Percentiles rank a stretch among this genome's conserved stretches.
Evolutionary conservation across 2,888 invertebrate species (phyloP).

Genomic region (Calephelis perditalis): DNA sequence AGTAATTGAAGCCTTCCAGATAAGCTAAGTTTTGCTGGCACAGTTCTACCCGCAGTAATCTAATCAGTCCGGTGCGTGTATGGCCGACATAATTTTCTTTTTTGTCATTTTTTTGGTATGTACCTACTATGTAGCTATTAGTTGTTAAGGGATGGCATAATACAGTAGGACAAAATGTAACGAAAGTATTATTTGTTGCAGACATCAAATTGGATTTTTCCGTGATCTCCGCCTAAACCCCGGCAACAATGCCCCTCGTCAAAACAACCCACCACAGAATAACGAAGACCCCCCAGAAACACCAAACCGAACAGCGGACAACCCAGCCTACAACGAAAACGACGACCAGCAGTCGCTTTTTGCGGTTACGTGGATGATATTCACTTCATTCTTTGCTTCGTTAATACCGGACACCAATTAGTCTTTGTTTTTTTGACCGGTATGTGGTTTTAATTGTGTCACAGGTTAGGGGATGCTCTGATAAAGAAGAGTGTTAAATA

Average conservation of each 20-base stretch:
- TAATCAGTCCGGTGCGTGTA: no score
- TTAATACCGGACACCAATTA: slow-evolving; percentile 91
- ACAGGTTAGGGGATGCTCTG: slow-evolving; percentile 1
- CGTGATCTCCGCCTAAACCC: slow-evolving; percentile 74
- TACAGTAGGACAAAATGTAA: no score
- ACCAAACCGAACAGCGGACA: slow-evolving; percentile 27
- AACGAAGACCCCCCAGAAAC: slow-evolving; percentile 17
- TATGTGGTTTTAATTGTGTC: background rate
- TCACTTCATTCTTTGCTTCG: slow-evolving; percentile 95
- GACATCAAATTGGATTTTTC: slow-evolving; percentile 88
- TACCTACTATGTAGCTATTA: no score
- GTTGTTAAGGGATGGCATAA: no score
- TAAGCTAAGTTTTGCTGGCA: no score
- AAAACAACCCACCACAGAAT: slow-evolving; percentile 26
- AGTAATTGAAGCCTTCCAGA: no score
- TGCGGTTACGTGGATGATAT: slow-evolving; percentile 91
- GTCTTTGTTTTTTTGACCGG: slow-evolving; percentile 17
- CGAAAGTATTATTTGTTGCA: slow-evolving; percentile 37
- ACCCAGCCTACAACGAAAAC: slow-evolving; percentile 35
- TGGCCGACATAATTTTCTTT: no score
- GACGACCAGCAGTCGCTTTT: slow-evolving; percentile 71
- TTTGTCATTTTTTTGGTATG: no score
- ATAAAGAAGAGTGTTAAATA: background rate
- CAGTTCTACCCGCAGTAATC: no score
- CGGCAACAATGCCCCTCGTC: slow-evolving; percentile 32